phyloP scores from a whole-genome alignment of 2,113 vertebrate genomes.

The Mustela nigripes region DNA sequence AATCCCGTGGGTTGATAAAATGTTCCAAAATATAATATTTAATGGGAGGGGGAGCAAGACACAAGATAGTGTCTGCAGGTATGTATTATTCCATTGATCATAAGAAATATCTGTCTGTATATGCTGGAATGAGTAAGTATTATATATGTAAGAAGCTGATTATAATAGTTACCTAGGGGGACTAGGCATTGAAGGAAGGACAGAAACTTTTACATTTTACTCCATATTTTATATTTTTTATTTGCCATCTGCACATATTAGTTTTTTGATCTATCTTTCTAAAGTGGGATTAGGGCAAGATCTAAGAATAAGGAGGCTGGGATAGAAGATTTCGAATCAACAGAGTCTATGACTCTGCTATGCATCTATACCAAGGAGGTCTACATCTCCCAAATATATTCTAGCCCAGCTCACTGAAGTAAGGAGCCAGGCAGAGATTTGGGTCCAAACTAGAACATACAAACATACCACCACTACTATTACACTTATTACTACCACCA shows the following conservation, averaged over 20 bases:
- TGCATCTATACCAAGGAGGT: not conserved
- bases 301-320: not conserved
- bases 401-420: not conserved
- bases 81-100: not conserved
- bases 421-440: not conserved
- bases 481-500: not conserved
- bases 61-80: not conserved
- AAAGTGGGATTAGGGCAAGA: not conserved
- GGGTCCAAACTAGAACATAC: not conserved
- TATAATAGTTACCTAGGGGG: not conserved
- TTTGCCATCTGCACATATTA: not conserved
- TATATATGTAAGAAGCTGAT: not conserved
- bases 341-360: not conserved
- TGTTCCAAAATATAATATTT: not conserved
- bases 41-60: not conserved
- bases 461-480: not conserved
- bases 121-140: not conserved
- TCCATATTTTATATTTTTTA: not conserved
- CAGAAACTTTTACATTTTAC: not conserved
- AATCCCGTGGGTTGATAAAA: not conserved
- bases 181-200: not conserved
- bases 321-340: not conserved
- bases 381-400: not conserved
- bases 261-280: slow-evolving; percentile 7
- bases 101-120: not conserved